A percentile compares a stretch with the other conserved stretches of the same genome.
Conservation (phyloP, 2,888 invertebrate species). For the Cistogaster globosa region DNA sequence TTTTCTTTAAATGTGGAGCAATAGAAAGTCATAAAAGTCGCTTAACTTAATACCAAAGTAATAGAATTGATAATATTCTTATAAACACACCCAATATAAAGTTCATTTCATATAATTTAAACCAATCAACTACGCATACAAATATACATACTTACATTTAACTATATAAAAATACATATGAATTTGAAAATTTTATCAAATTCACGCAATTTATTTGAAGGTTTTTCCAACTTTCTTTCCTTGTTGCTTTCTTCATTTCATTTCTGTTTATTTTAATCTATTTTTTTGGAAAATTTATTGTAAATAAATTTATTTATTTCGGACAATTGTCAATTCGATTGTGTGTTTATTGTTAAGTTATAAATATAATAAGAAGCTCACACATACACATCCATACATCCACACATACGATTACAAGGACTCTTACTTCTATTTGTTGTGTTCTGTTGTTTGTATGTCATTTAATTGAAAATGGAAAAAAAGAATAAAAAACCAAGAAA, state of each 20-base stretch:
- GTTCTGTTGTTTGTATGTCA: too few species aligned
- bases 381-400: background rate
- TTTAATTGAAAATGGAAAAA: too few species aligned
- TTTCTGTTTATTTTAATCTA: background rate
- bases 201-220: constrained; percentile 55
- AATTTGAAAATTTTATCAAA: constrained; percentile 3
- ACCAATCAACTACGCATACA: background rate
- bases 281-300: background rate
- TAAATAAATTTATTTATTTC: constrained; percentile 44
- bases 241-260: background rate
- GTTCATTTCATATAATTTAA: constrained; percentile 17
- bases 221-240: background rate
- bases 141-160: background rate
- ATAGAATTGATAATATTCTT: constrained; percentile 68
- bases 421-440: too few species aligned
- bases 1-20: constrained; percentile 40
- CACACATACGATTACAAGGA: constrained; percentile 2
- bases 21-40: constrained; percentile 72
- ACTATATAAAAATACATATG: background rate
- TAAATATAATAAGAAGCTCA: background rate
- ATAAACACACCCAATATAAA: constrained; percentile 52
- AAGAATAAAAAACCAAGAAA: too few species aligned
- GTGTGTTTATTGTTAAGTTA: constrained; percentile 56
- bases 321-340: constrained; percentile 69
- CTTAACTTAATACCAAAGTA: constrained; percentile 72